Percentiles rank a stretch among this genome's conserved stretches.
These are phyloP conservation scores for Myioborus melanocephalus DNA, from an alignment of 2,797 vertebrate species.

Conservation along the genomic window DNA sequence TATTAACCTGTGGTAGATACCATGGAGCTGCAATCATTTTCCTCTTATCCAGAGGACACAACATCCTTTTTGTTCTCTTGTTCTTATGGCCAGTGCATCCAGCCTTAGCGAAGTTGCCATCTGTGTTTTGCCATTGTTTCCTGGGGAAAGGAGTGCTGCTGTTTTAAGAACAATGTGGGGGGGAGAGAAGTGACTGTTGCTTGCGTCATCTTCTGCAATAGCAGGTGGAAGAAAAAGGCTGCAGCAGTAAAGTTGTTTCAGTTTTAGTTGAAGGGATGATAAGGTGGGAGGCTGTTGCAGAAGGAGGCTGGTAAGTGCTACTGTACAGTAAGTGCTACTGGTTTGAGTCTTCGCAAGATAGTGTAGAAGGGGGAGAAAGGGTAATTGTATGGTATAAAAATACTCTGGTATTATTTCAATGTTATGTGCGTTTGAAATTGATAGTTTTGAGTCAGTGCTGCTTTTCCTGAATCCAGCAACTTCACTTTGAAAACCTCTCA, in stretches of 20 bases:
- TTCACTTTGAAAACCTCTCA: neutral
- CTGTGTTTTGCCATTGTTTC: neutral
- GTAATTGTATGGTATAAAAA: neutral
- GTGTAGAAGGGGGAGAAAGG: neutral
- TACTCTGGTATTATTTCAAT: neutral
- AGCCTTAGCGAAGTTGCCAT: neutral
- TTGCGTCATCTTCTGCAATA: fast-evolving
- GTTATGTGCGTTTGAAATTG: neutral
- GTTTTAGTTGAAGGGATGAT: neutral
- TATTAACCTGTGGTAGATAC: neutral
- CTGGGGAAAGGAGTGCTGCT: neutral
- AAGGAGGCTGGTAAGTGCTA: neutral
- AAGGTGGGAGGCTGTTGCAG: neutral
- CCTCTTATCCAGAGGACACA: neutral
- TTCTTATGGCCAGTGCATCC: neutral
- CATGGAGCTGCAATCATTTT: neutral
- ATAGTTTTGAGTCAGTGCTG: neutral
- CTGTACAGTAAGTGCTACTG: neutral
- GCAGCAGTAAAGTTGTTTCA: neutral
- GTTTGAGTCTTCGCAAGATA: neutral
- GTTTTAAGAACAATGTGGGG: neutral
- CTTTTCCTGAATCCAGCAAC: neutral
- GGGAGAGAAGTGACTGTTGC: neutral
- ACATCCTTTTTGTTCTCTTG: neutral
- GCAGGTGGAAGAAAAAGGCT: neutral